These are phyloP conservation scores for Drosophila helvetica DNA, from an alignment of 2,888 invertebrate species.

Conservation along the genomic window DNA sequence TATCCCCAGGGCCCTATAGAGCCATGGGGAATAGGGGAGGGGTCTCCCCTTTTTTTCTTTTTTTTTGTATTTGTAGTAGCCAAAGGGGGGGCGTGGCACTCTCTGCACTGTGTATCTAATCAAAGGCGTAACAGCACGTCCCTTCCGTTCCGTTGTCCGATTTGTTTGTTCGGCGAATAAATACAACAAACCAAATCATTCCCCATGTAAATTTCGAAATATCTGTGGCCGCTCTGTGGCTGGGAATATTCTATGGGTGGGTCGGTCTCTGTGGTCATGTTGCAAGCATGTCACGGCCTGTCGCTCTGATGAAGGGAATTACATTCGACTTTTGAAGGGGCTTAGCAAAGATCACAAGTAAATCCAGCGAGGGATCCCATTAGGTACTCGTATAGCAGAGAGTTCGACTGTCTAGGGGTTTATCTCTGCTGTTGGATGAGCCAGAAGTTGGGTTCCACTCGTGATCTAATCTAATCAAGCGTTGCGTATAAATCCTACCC, in stretches of 20 bases:
- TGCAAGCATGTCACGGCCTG: constrained; percentile 21
- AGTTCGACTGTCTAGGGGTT: neutral
- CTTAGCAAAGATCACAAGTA: neutral
- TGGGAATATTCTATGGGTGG: constrained; percentile 31
- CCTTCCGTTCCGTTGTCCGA: constrained; percentile 4
- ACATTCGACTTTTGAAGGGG: neutral
- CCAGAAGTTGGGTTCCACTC: constrained; percentile 10
- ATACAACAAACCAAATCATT: constrained; percentile 54
- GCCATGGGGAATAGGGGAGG: constrained; percentile 2
- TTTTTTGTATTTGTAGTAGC: constrained; percentile 8
- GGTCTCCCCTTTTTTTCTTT: constrained; percentile 14
- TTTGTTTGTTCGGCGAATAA: constrained; percentile 40
- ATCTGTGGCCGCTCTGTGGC: constrained; percentile 44
- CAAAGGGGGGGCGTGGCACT: constrained; percentile 6
- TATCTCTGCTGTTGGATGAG: neutral
- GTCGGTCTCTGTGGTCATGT: constrained; percentile 22
- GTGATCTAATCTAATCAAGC: constrained; percentile 43
- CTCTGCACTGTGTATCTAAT: constrained; percentile 29
- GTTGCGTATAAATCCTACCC: constrained; percentile 4
- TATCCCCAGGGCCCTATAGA: constrained; percentile 2
- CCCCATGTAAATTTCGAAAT: constrained; percentile 70
- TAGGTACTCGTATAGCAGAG: neutral
- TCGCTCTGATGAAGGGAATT: neutral
- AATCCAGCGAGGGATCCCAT: neutral
- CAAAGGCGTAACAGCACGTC: constrained; percentile 7